A percentile compares a stretch with the other conserved stretches of the same genome.
These are phyloP conservation scores for Haliclona indistincta DNA, from an alignment of 37 sponge, comb jelly and placozoan species.

Conservation along the genomic window DNA sequence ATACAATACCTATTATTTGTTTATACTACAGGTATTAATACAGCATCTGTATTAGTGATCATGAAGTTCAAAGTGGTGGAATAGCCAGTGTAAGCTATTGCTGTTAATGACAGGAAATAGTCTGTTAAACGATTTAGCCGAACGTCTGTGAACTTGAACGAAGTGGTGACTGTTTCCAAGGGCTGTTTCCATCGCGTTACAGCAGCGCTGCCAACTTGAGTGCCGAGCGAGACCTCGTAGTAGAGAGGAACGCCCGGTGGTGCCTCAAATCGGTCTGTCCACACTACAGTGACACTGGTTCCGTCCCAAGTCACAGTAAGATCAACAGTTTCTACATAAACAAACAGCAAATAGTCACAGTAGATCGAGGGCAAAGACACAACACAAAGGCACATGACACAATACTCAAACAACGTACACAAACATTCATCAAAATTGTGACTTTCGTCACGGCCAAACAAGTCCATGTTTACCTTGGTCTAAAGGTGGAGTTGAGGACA, in stretches of 20 bases:
- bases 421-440: too few species aligned
- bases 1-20: too few species aligned
- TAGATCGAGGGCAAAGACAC: too few species aligned
- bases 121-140: conserved; percentile 12
- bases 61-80: conserved; percentile 28
- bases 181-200: conserved; percentile 36
- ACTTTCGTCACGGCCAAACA: too few species aligned
- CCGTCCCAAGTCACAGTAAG: conserved; percentile 43
- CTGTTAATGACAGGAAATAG: conserved; percentile 60
- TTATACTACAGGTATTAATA: background rate
- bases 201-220: conserved; percentile 42
- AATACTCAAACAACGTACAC: too few species aligned
- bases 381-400: too few species aligned
- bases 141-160: background rate
- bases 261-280: conserved; percentile 52
- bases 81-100: conserved; percentile 39
- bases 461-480: too few species aligned
- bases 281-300: conserved; percentile 28
- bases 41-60: background rate
- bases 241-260: conserved; percentile 45
- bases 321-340: conserved; percentile 22
- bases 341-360: background rate
- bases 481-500: conserved; percentile 33
- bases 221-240: conserved; percentile 72
- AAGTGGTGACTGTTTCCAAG: conserved; percentile 21